Conservation (phyloP, 2,797 vertebrate species). For the Pagetopsis macropterus region DNA sequence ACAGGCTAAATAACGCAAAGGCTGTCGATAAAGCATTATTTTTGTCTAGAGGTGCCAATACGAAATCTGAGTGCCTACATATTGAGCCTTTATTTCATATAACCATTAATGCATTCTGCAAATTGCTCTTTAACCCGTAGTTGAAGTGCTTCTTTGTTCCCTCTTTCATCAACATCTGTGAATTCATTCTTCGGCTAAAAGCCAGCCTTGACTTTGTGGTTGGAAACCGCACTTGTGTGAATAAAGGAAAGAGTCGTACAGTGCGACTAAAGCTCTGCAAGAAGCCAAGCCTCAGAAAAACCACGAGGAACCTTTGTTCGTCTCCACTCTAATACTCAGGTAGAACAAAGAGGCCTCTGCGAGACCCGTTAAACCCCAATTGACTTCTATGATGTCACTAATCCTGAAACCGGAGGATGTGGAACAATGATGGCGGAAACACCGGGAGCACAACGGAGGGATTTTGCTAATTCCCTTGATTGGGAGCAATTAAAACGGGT, state of each 20-base stretch:
- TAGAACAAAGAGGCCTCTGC: constrained; percentile 71
- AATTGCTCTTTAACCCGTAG: background rate
- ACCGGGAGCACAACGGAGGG: constrained; percentile 67
- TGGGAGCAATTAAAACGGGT: constrained; percentile 83
- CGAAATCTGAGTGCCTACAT: background rate
- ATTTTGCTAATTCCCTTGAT: constrained; percentile 81
- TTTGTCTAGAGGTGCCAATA: background rate
- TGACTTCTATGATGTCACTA: constrained; percentile 82
- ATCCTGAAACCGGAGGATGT: constrained; percentile 66
- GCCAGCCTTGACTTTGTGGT: constrained; percentile 8
- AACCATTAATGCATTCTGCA: background rate
- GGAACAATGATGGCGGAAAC: constrained; percentile 68
- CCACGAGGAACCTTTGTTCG: constrained; percentile 51
- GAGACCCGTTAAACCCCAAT: constrained; percentile 73
- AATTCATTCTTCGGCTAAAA: constrained; percentile 9
- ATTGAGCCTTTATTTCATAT: constrained; percentile 1
- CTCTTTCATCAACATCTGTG: background rate
- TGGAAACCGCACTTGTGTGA: constrained; percentile 4
- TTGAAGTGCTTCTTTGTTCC: background rate
- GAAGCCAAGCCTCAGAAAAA: constrained; percentile 21
- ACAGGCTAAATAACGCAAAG: background rate
- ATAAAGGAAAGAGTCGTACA: constrained; percentile 31
- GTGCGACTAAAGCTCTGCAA: constrained; percentile 24
- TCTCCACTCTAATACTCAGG: constrained; percentile 52
- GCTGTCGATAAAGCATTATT: background rate